Evolutionary conservation across 2,113 vertebrate genomes (phyloP).

Genomic region (Amphilophus citrinellus): DNA sequence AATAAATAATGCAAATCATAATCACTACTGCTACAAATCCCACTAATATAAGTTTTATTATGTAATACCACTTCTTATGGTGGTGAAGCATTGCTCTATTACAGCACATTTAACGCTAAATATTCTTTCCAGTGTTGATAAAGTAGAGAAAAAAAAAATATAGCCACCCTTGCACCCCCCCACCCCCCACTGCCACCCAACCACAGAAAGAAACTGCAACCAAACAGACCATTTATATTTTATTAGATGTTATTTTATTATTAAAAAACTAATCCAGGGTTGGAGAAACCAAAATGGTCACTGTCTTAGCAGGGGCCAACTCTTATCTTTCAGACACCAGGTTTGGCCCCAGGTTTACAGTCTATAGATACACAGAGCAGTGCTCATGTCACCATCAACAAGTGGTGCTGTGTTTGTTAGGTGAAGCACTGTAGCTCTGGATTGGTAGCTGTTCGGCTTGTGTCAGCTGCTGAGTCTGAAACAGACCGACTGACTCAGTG

Average conservation of each 20-base stretch:
- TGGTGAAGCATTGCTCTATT: neutral
- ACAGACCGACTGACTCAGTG: slow-evolving; percentile 45
- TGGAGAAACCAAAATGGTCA: slow-evolving; percentile 46
- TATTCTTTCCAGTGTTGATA: neutral
- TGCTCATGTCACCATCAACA: slow-evolving; percentile 22
- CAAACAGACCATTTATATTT: slow-evolving; percentile 41
- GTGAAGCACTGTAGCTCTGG: slow-evolving; percentile 10
- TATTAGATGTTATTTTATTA: slow-evolving; percentile 60
- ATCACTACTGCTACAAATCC: neutral
- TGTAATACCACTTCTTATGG: neutral
- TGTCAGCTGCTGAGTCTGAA: neutral
- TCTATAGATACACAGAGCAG: slow-evolving; percentile 19
- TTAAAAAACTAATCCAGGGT: slow-evolving; percentile 62
- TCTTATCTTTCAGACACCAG: slow-evolving; percentile 19
- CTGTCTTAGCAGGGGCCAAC: slow-evolving; percentile 3
- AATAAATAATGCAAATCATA: neutral
- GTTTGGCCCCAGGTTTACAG: slow-evolving; percentile 24
- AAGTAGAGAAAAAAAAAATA: neutral
- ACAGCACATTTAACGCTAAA: neutral
- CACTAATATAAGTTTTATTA: neutral
- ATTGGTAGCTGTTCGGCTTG: neutral
- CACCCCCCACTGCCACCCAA: neutral
- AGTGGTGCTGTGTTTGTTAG: slow-evolving; percentile 6
- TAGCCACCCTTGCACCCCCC: too few species aligned
- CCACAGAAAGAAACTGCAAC: slow-evolving; percentile 7